phyloP scores from a whole-genome alignment of 35 echinoderm and acorn worm genomes.

The Stichopus chloronotus region DNA sequence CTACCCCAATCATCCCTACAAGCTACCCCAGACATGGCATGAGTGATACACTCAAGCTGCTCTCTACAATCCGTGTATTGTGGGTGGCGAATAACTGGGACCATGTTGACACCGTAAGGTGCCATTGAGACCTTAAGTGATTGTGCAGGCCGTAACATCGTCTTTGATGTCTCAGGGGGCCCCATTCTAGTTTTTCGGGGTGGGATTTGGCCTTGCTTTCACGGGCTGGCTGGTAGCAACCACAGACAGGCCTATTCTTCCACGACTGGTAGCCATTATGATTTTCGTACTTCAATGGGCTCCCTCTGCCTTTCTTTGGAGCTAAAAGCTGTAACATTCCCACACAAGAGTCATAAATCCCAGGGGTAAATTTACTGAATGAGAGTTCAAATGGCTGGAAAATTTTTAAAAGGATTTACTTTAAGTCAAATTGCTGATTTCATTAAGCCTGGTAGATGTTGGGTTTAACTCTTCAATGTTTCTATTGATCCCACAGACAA shows the following conservation, averaged over 20 bases:
- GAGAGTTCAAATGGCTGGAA: constrained; percentile 46
- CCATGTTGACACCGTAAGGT: constrained; percentile 32
- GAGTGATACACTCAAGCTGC: not conserved
- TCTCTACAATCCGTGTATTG: not conserved
- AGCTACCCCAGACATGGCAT: not conserved
- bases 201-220: no score
- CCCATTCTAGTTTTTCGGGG: not conserved
- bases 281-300: not conserved
- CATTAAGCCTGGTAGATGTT: constrained; percentile 8
- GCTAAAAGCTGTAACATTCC: constrained; percentile 39
- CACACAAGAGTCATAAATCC: constrained; percentile 33
- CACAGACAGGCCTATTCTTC: not conserved
- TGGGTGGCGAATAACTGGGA: not conserved
- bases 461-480: constrained; percentile 8
- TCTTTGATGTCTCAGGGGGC: not conserved
- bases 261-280: not conserved
- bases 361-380: constrained; percentile 35
- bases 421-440: constrained; percentile 47
- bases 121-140: constrained; percentile 36
- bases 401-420: constrained; percentile 39
- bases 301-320: constrained; percentile 5
- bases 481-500: not conserved
- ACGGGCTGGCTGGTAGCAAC: not conserved
- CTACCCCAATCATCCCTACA: not conserved
- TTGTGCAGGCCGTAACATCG: constrained; percentile 29